Base-by-base conservation (phyloP, 1,140 invertebrate genomes). In the Bactericera cockerelli region DNA sequence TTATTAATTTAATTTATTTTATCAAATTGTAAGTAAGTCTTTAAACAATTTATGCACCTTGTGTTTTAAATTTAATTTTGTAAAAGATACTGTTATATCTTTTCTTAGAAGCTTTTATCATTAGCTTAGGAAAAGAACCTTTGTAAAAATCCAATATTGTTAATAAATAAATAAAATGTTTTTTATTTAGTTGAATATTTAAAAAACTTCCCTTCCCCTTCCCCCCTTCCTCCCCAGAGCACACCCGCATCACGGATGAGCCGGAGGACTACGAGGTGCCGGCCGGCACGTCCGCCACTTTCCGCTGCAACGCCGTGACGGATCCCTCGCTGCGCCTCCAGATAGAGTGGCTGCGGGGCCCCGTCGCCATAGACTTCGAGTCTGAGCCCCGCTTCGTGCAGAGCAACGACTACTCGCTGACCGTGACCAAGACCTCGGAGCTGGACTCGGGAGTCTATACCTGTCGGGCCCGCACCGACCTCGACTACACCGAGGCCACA, bases 401-500 rank as follows among this genome's bases (percentile, higher is more conserved):
- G 69, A 81, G 83, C 57, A 86, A 86, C 63, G 92, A 97, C 74
- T 89, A 90, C 69, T 96, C 94, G 0, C 73, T 99, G 56, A 89
- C 87, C 8, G 95, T 99, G 57, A 86, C 87, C 6, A 93, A 95
- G 72, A 94, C 93, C 13, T 87, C 83, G 24, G 93, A 95, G 72
- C 72, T 94, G 56, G 93, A 98, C 74, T 95, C 95, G 10, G 94
- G 93, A 13, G 81, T 80, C 53, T 98, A 98, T 67, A 97, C 93
- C 0, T 99, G 96, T 73, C 80, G 94, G n/a, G 95, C 94, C 1
- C 78, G 76, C 39, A 98, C 95, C 1, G 80, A 84, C 3, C 74
- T 98, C 19, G 96, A 98, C 70, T 79, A 86, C 64, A 83, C 84
- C 1, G 78, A 77, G 4, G 87, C 89, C 0, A 77, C 81, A 63